Evolutionary conservation across 2,797 vertebrate species (phyloP).

Genomic region (Alca torda): DNA sequence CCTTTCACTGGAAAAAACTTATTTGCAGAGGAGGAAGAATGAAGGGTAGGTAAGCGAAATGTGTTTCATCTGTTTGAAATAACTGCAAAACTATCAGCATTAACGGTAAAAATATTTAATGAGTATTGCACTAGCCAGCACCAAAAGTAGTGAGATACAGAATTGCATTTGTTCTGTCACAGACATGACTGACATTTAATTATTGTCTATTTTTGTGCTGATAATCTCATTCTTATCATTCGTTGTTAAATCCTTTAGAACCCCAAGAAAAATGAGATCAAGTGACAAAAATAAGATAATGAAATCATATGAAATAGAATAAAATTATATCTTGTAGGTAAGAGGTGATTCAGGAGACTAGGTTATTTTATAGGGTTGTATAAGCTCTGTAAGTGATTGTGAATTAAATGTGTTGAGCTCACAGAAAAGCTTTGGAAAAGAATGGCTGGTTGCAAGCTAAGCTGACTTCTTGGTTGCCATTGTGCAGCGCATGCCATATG

Average conservation of each 20-base stretch:
- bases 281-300: conserved; percentile 82
- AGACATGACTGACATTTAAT: conserved; percentile 82
- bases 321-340: conserved; percentile 80
- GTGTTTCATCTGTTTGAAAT: conserved; percentile 56
- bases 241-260: conserved; percentile 78
- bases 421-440: conserved; percentile 49
- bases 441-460: conserved; percentile 41
- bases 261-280: conserved; percentile 76
- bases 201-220: conserved; percentile 80
- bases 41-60: conserved; percentile 54
- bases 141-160: conserved; percentile 75
- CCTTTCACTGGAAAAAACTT: conserved; percentile 60
- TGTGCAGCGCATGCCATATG: conserved; percentile 24
- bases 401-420: conserved; percentile 65
- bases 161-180: conserved; percentile 78
- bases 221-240: conserved; percentile 81
- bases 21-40: conserved; percentile 32
- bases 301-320: conserved; percentile 78
- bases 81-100: conserved; percentile 68
- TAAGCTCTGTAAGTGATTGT: conserved; percentile 55
- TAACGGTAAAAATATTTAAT: conserved; percentile 74
- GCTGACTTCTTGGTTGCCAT: conserved; percentile 45
- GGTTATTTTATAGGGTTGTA: conserved; percentile 70
- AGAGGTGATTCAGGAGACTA: conserved; percentile 67
- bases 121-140: conserved; percentile 68